Conservation (phyloP, 2,888 invertebrate species). For the Zaprionus lineosus region DNA sequence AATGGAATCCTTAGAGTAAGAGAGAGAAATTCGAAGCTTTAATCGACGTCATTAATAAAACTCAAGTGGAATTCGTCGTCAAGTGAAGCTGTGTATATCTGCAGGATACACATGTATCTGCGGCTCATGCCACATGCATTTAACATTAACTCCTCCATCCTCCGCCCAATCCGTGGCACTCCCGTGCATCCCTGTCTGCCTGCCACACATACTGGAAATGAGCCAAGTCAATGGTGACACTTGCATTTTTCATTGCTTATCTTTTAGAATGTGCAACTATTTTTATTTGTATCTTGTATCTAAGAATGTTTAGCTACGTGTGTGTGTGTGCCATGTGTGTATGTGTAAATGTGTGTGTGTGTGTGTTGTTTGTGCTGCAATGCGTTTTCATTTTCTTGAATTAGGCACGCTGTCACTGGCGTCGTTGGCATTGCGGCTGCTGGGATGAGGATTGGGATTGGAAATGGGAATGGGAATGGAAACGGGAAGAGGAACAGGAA, state of each 20-base stretch:
- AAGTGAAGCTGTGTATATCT: constrained; percentile 13
- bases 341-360: not conserved
- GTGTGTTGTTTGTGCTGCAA: constrained; percentile 14
- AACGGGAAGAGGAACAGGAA: not conserved
- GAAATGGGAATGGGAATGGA: not conserved
- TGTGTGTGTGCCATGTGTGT: not conserved
- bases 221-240: constrained; percentile 63
- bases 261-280: constrained; percentile 66
- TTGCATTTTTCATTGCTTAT: constrained; percentile 56
- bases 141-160: too few species aligned
- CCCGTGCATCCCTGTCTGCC: not conserved
- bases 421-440: constrained; percentile 10
- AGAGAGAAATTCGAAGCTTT: constrained; percentile 15
- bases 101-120: constrained; percentile 21
- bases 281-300: constrained; percentile 47
- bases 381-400: constrained; percentile 53
- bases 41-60: constrained; percentile 65
- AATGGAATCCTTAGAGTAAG: constrained; percentile 2
- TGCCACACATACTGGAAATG: constrained; percentile 49
- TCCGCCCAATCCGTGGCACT: too few species aligned
- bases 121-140: constrained; percentile 24
- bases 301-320: constrained; percentile 34
- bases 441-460: not conserved
- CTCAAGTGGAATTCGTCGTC: constrained; percentile 39
- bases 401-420: constrained; percentile 56